Evolutionary conservation across 2,797 vertebrate species (phyloP), one percentile per base, ranked within the genome.

Genomic region (Hippopotamyrus pictus): DNA sequence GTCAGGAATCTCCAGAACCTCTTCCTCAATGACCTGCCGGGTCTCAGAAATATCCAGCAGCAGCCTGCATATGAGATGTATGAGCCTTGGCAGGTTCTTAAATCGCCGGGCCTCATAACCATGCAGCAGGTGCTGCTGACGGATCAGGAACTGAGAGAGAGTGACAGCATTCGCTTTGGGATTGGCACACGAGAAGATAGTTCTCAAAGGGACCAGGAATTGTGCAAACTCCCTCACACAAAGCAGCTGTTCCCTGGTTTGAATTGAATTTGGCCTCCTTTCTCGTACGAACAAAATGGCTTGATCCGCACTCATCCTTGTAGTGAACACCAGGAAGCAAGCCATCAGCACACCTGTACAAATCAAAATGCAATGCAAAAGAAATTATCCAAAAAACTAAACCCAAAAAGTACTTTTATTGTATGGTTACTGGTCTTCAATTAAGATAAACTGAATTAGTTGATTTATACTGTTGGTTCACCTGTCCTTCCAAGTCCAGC

Each of bases 401-500:
- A n/a, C 8, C 8, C 37, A 62, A 62, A 25, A 62, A 53, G 44
- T 50, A 51, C 9, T 85, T 6, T 51, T 12, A 22, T 85, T 85
- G 62, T 85, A 12, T 48, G 7, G 17, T 25, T 11, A 85, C 46
- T 48, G 9, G 41, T 5, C 82, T 22, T 51, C 82, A 50, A 50
- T 85, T 51, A 25, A 51, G 17, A 29, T 29, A 29, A 51, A 50
- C 29, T 29, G 19, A 46, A n/a, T 65, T 25, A n/a, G 25, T 29
- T 69, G 25, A 69, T 69, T n/a, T n/a, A 14, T 12, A 11, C 25
- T 69, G 9, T 33, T n/a, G 37, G 17, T n/a, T 87, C 57, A 99
- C 98, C 98, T 97, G 98, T 99, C 92, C 98, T 97, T 89, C 98
- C 98, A 0, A 99, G 98, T 25, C 98, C 98, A 0, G 98, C 98